These are phyloP conservation scores for Sisyra terminalis DNA, from an alignment of 2,888 invertebrate genomes.

Conservation along the genomic window DNA sequence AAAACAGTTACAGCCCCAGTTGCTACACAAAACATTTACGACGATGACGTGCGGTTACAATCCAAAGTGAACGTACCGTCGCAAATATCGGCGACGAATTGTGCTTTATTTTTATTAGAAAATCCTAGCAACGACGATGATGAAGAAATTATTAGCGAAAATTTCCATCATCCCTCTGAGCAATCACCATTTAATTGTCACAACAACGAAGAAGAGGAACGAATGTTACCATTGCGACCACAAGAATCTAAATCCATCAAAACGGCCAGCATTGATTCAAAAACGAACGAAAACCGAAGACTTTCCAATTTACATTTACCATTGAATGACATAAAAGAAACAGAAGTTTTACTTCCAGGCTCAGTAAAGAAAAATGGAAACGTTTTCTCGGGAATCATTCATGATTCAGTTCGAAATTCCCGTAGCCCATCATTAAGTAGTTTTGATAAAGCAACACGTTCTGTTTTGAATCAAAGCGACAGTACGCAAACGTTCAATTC, in stretches of 20 bases:
- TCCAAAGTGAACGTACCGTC: too few relatives aligned
- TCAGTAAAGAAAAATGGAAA: constrained; percentile 2
- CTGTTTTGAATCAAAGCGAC: not conserved
- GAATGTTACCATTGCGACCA: too few relatives aligned
- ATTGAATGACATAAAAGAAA: constrained; percentile 3
- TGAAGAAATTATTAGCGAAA: not conserved
- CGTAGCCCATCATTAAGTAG: not conserved
- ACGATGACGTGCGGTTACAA: not conserved
- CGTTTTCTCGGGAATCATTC: constrained; percentile 4
- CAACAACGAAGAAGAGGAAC: too few relatives aligned
- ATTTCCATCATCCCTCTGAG: not conserved
- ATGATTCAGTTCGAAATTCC: constrained; percentile 1
- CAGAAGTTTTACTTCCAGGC: constrained; percentile 4
- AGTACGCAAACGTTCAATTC: constrained; percentile 3
- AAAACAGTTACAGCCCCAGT: not conserved
- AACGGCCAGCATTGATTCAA: not conserved
- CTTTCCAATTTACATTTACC: not conserved
- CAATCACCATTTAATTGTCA: not conserved
- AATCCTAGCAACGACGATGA: not conserved
- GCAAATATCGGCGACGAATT: too few relatives aligned
- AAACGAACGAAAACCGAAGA: not conserved
- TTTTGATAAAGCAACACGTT: not conserved
- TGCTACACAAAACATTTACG: constrained; percentile 2
- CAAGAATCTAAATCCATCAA: too few relatives aligned
- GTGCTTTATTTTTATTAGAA: not conserved